Evolutionary conservation across 2,888 invertebrate species (phyloP).

Genomic region (Allygus modestus): DNA sequence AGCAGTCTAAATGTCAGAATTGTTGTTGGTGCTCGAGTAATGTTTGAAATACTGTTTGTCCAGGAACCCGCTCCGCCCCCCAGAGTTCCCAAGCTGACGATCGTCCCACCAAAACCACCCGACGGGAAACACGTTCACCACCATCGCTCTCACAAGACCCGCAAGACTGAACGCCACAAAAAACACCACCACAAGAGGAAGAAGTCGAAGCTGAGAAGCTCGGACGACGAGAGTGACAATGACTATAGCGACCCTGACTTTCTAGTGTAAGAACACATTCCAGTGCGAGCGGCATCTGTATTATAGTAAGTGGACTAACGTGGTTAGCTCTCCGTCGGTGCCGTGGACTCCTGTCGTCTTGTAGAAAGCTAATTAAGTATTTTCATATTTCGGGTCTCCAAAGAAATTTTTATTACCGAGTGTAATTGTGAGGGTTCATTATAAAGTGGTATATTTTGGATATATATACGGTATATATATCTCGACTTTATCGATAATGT

Average conservation of each 20-base stretch:
- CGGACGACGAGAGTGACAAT: conserved; percentile 80
- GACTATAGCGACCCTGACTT: conserved; percentile 81
- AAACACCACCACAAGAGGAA: conserved; percentile 72
- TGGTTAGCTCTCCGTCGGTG: not conserved
- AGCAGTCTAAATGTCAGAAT: no score
- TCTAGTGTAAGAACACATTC: conserved; percentile 69
- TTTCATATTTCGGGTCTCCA: conserved; percentile 49
- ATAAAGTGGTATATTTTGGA: conserved; percentile 55
- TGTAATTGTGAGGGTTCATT: conserved; percentile 34
- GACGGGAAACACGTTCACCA: conserved; percentile 67
- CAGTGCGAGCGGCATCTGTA: conserved; percentile 46
- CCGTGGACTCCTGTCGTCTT: conserved; percentile 10
- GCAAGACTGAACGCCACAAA: conserved; percentile 71
- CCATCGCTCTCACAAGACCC: conserved; percentile 70
- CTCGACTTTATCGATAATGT: conserved; percentile 42
- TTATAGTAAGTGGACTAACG: conserved; percentile 1
- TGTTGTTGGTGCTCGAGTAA: no score
- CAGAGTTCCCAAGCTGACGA: conserved; percentile 71
- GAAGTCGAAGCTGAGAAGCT: conserved; percentile 67
- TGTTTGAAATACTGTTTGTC: not conserved
- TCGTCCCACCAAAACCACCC: conserved; percentile 70
- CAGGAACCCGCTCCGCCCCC: conserved; percentile 66
- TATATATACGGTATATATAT: conserved; percentile 47
- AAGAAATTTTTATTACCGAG: conserved; percentile 54
- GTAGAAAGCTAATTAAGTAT: conserved; percentile 46